Conservation (phyloP, 2,888 invertebrate genomes). For the Melipona beecheii region DNA sequence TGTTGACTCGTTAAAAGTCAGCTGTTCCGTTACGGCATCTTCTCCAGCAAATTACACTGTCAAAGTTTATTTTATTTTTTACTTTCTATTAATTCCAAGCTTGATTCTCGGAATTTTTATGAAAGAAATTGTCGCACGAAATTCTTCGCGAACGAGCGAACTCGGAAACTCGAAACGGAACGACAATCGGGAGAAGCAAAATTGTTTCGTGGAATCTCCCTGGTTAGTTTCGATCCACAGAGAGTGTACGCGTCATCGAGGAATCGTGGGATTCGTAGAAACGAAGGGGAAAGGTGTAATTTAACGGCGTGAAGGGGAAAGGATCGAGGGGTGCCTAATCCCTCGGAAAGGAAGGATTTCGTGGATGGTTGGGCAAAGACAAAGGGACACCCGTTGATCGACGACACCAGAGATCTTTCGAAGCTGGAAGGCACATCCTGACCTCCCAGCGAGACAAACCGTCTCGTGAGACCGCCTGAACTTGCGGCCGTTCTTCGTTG, state of each 20-base stretch:
- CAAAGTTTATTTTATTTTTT: too few species aligned
- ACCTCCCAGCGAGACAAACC: slow-evolving; percentile 69
- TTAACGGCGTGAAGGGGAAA: slow-evolving; percentile 21
- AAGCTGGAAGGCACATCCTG: slow-evolving; percentile 38
- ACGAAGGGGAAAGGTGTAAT: slow-evolving; percentile 15
- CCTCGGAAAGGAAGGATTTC: slow-evolving; percentile 25
- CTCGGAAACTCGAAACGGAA: not conserved
- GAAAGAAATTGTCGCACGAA: too few species aligned
- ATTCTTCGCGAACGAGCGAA: not conserved
- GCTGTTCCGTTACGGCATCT: too few species aligned
- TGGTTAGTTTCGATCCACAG: not conserved
- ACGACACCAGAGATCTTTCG: slow-evolving; percentile 56
- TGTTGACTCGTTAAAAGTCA: too few species aligned
- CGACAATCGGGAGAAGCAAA: not conserved
- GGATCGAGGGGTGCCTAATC: slow-evolving; percentile 26
- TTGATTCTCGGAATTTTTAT: too few species aligned
- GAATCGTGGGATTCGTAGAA: not conserved
- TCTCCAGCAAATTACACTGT: too few species aligned
- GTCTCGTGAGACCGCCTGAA: slow-evolving; percentile 58
- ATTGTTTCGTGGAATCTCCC: not conserved
- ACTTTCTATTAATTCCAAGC: too few species aligned
- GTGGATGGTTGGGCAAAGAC: slow-evolving; percentile 46
- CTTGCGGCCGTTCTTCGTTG: slow-evolving; percentile 24
- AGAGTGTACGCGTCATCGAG: not conserved
- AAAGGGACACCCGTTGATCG: slow-evolving; percentile 55